Evolutionary conservation across 2,888 invertebrate species (phyloP).

Genomic region (Melipona bicolor): DNA sequence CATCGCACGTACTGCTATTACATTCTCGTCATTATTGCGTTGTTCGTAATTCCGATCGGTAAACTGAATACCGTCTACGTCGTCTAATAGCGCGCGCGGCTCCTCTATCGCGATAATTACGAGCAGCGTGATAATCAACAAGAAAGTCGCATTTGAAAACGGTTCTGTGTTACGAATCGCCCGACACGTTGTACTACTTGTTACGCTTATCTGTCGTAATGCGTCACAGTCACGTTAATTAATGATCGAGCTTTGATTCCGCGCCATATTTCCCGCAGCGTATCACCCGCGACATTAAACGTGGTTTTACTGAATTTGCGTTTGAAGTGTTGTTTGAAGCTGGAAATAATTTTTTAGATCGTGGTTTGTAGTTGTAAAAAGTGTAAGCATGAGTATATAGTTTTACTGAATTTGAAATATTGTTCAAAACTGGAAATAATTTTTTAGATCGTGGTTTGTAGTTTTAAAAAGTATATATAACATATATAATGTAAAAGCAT

Average conservation of each 20-base stretch:
- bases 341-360: too few relatives aligned
- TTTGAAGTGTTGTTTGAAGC: neutral
- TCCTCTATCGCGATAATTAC: constrained; percentile 25
- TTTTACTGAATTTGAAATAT: too few relatives aligned
- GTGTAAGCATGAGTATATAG: too few relatives aligned
- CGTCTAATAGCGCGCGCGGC: constrained; percentile 29
- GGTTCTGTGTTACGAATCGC: neutral
- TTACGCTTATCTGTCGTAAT: neutral
- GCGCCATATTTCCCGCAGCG: neutral
- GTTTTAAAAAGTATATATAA: too few relatives aligned
- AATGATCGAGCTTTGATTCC: neutral
- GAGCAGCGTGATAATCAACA: constrained; percentile 14
- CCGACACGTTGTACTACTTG: neutral
- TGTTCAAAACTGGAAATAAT: too few relatives aligned
- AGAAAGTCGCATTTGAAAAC: constrained; percentile 40
- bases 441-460: too few relatives aligned
- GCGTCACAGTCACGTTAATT: constrained; percentile 32
- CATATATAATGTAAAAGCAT: too few relatives aligned
- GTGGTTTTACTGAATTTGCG: neutral
- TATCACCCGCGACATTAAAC: neutral
- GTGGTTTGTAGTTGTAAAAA: too few relatives aligned
- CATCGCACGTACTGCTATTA: neutral
- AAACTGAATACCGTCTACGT: constrained; percentile 32
- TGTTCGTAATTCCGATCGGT: constrained; percentile 22
- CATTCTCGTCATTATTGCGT: constrained; percentile 35